Evolutionary conservation across 2,888 invertebrate genomes (phyloP), one percentile per base, ranked within the genome.

Genomic region (Orthonychiurus folsomi): DNA sequence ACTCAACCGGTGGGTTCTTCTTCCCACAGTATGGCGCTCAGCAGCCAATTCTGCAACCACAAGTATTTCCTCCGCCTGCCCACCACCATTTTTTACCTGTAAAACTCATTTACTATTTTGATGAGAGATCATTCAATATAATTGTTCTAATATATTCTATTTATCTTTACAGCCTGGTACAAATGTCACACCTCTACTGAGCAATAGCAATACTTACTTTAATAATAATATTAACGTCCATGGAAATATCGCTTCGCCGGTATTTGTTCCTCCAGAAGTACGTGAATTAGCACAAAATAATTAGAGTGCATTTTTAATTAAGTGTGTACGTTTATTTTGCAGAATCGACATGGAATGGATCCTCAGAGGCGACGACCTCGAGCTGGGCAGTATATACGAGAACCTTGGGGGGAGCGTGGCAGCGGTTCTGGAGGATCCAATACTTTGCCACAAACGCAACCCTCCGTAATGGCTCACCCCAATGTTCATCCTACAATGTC

Each of bases 21-120:
- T 66, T 66, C 28, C 61, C 63, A 1, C 63, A 63, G 50, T 66
- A 64, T 62, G 62, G 62, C 5, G 60, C 57, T 26, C 66, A 61
- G 52, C 66, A 56, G 20, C n/a, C n/a, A n/a, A 21, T 66, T 21
- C 53, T 66, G 3, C 66, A 64, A 56, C 66, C 63, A 20, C 67
- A 65, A 54, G 53, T 65, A n/a, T 64, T 56, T 24, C 67, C 67
- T 50, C 67, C 67, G 24, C 67, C 65, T 25, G 62, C 67, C n/a
- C 64, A 59, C 50, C 66, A 66, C 28, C 64, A 64, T 25, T 65
- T 63, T 57, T 23, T 63, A 52, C 63, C 63, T 23, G 65, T 65
- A 63, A 48, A 58, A n/a, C n/a, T n/a, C n/a, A n/a, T n/a, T 21
- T 18, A 21, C 47, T 47, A 5, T 15, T 27, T 57, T n/a, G 20